phyloP scores from a whole-genome alignment of 2,113 vertebrate genomes.

The Actinemys pallida region DNA sequence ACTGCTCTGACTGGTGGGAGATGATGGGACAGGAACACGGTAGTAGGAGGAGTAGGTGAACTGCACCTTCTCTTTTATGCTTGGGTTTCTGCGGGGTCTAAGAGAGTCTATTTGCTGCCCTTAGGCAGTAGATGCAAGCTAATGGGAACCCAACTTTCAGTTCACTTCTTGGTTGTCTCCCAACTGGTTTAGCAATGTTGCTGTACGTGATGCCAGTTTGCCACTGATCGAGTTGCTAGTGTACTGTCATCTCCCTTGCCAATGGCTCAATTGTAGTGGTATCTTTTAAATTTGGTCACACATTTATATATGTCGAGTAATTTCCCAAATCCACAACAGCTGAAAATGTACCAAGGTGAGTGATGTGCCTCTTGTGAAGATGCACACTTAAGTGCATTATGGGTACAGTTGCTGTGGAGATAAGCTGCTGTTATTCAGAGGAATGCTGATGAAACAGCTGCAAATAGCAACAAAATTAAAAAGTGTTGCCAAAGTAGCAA shows the following conservation, averaged over 20 bases:
- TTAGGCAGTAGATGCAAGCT: not conserved
- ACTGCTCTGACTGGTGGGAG: too few relatives aligned
- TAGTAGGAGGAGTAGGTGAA: too few relatives aligned
- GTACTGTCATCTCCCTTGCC: not conserved
- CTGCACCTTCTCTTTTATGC: too few relatives aligned
- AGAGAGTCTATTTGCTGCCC: not conserved
- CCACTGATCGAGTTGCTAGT: not conserved
- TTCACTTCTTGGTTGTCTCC: not conserved
- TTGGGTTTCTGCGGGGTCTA: not conserved
- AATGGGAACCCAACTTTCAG: not conserved
- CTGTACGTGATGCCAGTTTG: not conserved
- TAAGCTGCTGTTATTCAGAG: not conserved
- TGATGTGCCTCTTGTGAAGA: not conserved
- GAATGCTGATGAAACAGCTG: not conserved
- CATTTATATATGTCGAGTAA: not conserved
- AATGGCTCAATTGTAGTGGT: not conserved
- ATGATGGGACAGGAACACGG: too few relatives aligned
- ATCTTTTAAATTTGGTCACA: not conserved
- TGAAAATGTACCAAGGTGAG: accelerated
- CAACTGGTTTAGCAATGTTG: not conserved
- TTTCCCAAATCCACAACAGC: not conserved
- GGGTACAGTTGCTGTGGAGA: not conserved
- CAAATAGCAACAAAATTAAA: not conserved
- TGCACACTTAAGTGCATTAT: not conserved
- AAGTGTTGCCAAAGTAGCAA: slow-evolving; percentile 46